Base-by-base conservation (phyloP, 2,888 invertebrate species). In the Xylocampa areola region DNA sequence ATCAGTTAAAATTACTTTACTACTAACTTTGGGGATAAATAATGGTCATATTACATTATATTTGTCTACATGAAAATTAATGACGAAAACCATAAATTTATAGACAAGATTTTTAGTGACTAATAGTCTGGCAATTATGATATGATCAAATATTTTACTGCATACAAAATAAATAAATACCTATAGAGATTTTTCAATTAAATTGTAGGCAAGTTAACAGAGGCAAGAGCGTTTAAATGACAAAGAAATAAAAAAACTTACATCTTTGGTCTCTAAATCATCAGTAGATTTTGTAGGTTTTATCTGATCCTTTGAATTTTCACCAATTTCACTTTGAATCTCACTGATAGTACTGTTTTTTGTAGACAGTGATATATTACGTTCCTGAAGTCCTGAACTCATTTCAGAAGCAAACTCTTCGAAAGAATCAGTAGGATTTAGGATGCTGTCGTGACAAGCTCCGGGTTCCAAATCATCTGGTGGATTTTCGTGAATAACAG, bases 371-470 rank as follows among this genome's bases (percentile, higher is more conserved):
- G 86, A 85, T 49, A 68, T 64, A 60, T 85, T 82, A n/a, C 91
- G 86, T 5, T 96, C 95, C 70, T 95, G 95, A 43, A 96, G 94
- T 78, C 95, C 95, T 7, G 95, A 95, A 77, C 94, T 95, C 95
- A 96, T 95, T 81, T 95, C 95, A 7, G 91, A 90, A 35, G 95
- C 96, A 74, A 96, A 95, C 73, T 96, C 96, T 69, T 96, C 96
- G 74, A 96, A 96, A 14, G 95, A 95, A 84, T 96, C 96, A 5
- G 96, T 96, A 0, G 96, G 95, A 45, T 97, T 95, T 32, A 97
- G 89, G 85, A 96, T 95, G 76, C 96, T 96, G 82, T 96, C 97
- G 2, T 83, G 79, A 67, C 93, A 94, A 23, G 92, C 92, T 3
- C 94, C 94, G 6, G 94, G 94, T 73, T 91, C 93, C 16, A 93